Conservation (phyloP, 2,888 invertebrate species). For the Lobophora halterata region DNA sequence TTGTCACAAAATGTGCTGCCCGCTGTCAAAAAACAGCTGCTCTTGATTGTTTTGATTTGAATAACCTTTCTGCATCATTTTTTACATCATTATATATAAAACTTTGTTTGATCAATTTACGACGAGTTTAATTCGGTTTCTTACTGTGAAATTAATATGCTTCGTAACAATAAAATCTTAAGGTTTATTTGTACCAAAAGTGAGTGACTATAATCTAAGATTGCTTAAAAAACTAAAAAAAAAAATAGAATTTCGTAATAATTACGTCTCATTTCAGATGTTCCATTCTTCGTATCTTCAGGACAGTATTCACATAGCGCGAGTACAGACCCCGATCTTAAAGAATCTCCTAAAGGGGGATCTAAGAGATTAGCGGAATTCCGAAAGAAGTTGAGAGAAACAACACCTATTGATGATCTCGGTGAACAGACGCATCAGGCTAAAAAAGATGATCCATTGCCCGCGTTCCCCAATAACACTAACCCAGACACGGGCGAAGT, state of each 20-base stretch:
- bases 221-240: no score
- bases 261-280: conserved; percentile 18
- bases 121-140: no score
- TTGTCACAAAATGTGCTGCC: no score
- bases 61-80: no score
- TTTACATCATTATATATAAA: no score
- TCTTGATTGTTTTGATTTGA: no score
- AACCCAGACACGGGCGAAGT: conserved; percentile 97
- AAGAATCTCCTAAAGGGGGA: conserved; percentile 43
- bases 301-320: conserved; percentile 44
- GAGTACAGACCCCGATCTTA: conserved; percentile 32
- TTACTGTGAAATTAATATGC: not conserved
- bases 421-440: conserved; percentile 89
- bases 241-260: no score
- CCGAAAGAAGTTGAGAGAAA: conserved; percentile 87
- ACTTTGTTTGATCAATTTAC: no score
- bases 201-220: no score
- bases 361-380: conserved; percentile 83
- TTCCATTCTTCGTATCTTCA: conserved; percentile 3
- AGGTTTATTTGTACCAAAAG: not conserved
- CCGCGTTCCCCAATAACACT: conserved; percentile 90
- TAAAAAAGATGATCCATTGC: conserved; percentile 90
- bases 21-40: no score
- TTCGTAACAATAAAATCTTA: not conserved
- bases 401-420: conserved; percentile 85